Evolutionary conservation across 2,113 vertebrate species (phyloP).

Genomic region (Opisthocomus hoazin): DNA sequence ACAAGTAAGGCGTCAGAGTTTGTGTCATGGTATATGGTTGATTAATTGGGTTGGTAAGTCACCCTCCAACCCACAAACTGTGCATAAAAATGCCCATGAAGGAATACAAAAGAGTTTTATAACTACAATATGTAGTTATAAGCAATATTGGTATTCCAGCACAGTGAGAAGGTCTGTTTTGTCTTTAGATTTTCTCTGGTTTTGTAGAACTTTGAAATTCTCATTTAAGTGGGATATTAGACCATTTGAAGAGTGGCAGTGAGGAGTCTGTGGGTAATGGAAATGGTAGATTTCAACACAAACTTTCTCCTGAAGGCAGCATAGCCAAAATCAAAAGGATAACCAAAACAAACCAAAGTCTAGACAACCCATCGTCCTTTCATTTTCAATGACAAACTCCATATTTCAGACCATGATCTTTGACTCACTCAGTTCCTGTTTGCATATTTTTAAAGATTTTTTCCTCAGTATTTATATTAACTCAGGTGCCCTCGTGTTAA

Average conservation of each 20-base stretch:
- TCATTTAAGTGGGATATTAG: background rate
- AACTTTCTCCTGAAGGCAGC: background rate
- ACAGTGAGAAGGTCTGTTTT: background rate
- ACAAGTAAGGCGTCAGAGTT: constrained; percentile 75
- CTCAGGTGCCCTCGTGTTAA: background rate
- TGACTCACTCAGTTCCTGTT: background rate
- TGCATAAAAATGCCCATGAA: constrained; percentile 60
- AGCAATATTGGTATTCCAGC: constrained; percentile 25
- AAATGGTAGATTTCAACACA: background rate
- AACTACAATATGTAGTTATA: constrained; percentile 24
- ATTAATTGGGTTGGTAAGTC: constrained; percentile 84
- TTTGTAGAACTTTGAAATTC: background rate
- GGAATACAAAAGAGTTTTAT: constrained; percentile 60
- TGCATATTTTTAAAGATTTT: background rate
- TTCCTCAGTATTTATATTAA: background rate
- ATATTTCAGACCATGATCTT: background rate
- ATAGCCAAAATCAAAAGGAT: background rate
- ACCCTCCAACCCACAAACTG: constrained; percentile 58
- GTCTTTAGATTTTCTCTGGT: background rate
- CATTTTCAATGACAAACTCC: background rate
- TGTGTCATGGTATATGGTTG: constrained; percentile 78
- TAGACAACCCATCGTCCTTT: background rate
- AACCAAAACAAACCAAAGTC: background rate
- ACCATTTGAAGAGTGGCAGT: background rate
- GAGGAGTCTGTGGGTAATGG: background rate